Conservation (phyloP, 2,113 vertebrate species). For the Meles meles region DNA sequence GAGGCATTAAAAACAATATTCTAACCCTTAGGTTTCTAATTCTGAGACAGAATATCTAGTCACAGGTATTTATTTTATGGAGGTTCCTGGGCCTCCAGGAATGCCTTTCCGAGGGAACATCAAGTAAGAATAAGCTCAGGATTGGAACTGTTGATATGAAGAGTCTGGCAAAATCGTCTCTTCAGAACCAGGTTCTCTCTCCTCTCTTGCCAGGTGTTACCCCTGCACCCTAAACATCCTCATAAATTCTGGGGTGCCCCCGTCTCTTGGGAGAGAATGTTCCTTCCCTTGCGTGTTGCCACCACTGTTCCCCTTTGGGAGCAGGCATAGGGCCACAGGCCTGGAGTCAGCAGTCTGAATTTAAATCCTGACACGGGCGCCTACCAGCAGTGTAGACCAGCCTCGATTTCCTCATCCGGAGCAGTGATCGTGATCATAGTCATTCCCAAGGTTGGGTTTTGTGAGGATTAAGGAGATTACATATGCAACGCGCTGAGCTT, state of each 20-base stretch:
- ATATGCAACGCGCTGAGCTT: neutral
- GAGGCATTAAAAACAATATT: neutral
- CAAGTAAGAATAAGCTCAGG: neutral
- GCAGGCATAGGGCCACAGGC: neutral
- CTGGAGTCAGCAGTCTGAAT: neutral
- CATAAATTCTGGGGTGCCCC: neutral
- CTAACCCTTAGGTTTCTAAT: neutral
- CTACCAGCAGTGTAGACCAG: neutral
- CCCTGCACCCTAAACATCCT: neutral
- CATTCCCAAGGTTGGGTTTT: neutral
- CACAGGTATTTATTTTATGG: neutral
- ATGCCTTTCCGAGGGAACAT: neutral
- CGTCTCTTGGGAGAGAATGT: neutral
- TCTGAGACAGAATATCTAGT: neutral
- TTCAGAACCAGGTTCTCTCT: neutral
- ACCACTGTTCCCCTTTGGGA: neutral
- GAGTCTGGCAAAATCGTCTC: neutral
- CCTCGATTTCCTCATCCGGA: neutral
- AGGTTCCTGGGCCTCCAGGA: neutral
- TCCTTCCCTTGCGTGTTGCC: neutral
- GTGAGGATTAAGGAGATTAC: constrained; percentile 36
- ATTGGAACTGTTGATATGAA: neutral
- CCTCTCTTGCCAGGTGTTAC: neutral
- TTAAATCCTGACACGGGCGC: neutral
- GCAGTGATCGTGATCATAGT: neutral